Base-by-base conservation (phyloP, 1,140 invertebrate genomes). In the Macrotrachela quadricornifera region DNA sequence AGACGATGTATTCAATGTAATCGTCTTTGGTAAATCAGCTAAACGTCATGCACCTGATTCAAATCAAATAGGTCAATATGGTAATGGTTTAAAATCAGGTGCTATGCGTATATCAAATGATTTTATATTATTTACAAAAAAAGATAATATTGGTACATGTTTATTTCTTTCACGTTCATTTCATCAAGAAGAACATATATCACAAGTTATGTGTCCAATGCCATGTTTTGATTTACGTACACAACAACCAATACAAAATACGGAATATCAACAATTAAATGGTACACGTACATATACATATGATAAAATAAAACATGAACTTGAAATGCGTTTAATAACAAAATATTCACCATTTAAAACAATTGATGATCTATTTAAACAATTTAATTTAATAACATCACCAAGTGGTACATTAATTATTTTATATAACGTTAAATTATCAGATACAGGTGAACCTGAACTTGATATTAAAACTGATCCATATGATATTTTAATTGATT, bases 41-140 rank as follows among this genome's bases (percentile, higher is more conserved):
- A 71, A 71, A 57, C 60, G 61, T 48, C 58, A 57, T 18, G 57
- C 58, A 16, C 49, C 59, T 18, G 66, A 71, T 48, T 59, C 60
- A n/a, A 62, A 64, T 17, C 56, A 63, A 43, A 71, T 71, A 58
- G 69, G 70, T 21, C 70, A 68, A 66, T 71, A 71, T 57, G 70
- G 70, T 50, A 71, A 71, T 57, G 70, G 70, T 49, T 57, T 71
- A 13, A 71, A 71, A 64, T 71, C 70, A 36, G 70, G 69, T 43
- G 71, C 70, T 10, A 72, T 72, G 70, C 62, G 70, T 41, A 68
- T 72, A 15, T 68, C 67, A 10, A 70, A 70, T 60, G 70, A 72
- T 56, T 49, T 72, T 46, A 68, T 72, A 21, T 48, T 72, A 12
- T 71, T 72, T 57, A 69, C 70, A 10, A 72, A 72, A 57, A 69